These are phyloP conservation scores for Phytoseiulus persimilis DNA, from an alignment of 2,888 invertebrate species.

Conservation along the genomic window DNA sequence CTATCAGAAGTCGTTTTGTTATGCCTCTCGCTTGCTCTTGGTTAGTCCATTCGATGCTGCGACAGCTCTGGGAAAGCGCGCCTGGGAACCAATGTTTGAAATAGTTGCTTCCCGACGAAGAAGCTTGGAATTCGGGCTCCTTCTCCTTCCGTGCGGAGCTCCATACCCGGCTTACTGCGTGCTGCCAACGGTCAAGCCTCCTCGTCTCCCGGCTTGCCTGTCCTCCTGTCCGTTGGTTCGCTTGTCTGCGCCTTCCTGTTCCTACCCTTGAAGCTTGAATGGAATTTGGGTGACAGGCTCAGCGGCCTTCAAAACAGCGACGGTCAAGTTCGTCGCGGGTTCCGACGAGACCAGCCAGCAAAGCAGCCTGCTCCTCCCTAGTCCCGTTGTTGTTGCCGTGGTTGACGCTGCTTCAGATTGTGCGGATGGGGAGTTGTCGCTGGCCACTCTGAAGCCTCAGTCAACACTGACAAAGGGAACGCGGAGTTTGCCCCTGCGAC, in stretches of 20 bases:
- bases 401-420: neutral
- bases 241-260: neutral
- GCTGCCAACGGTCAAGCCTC: neutral
- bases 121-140: neutral
- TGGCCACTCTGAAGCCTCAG: neutral
- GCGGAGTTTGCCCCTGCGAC: neutral
- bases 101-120: neutral
- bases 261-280: neutral
- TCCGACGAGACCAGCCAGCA: neutral
- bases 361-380: neutral
- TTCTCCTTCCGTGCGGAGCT: neutral
- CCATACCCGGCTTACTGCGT: neutral
- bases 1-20: too few relatives aligned
- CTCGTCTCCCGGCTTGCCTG: neutral
- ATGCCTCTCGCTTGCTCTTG: too few relatives aligned
- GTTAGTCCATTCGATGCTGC: too few relatives aligned
- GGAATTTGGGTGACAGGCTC: neutral
- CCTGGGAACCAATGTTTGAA: too few relatives aligned
- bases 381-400: neutral
- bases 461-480: neutral
- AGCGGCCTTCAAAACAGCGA: neutral
- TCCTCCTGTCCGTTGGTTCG: neutral
- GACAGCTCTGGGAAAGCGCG: too few relatives aligned
- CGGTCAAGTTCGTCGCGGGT: neutral
- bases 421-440: neutral